Evolutionary conservation across 2,113 vertebrate species (phyloP).

Genomic region (Symphodus melops): DNA sequence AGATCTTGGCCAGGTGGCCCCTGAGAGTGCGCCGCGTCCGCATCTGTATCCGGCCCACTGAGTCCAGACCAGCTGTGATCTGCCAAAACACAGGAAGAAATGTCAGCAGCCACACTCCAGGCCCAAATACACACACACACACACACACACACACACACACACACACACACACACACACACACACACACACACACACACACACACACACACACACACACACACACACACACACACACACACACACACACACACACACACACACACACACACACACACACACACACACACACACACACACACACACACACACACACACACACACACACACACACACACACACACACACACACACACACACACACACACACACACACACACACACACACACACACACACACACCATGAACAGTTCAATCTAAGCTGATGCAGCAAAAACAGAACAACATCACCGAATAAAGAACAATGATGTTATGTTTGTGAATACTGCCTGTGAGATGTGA

Average conservation of each 20-base stretch:
- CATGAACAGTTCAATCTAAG: slow-evolving; percentile 13
- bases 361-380: slow-evolving; percentile 19
- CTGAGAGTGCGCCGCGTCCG: slow-evolving; percentile 94
- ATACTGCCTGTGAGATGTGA: background rate
- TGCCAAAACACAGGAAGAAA: slow-evolving; percentile 79
- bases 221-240: slow-evolving; percentile 12
- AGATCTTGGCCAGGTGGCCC: slow-evolving; percentile 98
- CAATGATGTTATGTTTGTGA: background rate
- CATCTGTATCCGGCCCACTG: slow-evolving; percentile 97
- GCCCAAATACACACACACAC: slow-evolving; percentile 25
- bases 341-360: slow-evolving; percentile 15
- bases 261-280: slow-evolving; percentile 22
- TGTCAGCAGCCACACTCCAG: slow-evolving; percentile 25
- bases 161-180: slow-evolving; percentile 24
- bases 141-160: background rate
- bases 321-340: slow-evolving; percentile 4
- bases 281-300: background rate
- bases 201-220: slow-evolving; percentile 20
- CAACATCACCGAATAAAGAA: background rate
- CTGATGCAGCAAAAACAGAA: slow-evolving; percentile 18
- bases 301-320: slow-evolving; percentile 18
- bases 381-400: background rate
- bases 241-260: background rate
- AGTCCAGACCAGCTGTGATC: slow-evolving; percentile 98
- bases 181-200: background rate